Percentiles rank a stretch among this genome's conserved stretches.
These are phyloP conservation scores for Macaria notata DNA, from an alignment of 2,888 invertebrate species.

Conservation along the genomic window DNA sequence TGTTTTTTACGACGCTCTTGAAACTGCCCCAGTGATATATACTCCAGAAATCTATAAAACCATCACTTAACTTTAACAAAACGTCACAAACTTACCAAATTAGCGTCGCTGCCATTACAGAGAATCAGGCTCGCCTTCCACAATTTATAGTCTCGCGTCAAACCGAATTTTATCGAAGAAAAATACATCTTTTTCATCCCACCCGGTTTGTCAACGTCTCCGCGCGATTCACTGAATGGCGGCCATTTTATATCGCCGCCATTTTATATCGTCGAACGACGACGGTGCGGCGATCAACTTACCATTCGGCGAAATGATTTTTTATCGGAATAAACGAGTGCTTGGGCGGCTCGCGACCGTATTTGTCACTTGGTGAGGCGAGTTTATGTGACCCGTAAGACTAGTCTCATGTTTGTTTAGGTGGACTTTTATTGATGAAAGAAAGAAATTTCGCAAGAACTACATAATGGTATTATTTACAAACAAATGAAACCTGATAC, in stretches of 20 bases:
- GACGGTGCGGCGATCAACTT: slow-evolving; percentile 41
- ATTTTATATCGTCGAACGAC: slow-evolving; percentile 64
- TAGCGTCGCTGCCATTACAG: slow-evolving; percentile 27
- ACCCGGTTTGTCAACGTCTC: slow-evolving; percentile 73
- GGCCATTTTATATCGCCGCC: slow-evolving; percentile 51
- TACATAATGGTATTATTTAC: too few species aligned
- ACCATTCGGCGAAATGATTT: slow-evolving; percentile 42
- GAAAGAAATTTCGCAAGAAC: too few species aligned
- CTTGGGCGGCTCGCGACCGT: slow-evolving; percentile 19
- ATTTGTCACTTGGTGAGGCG: slow-evolving; percentile 26
- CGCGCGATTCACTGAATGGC: slow-evolving; percentile 66
- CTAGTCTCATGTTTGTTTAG: too few species aligned
- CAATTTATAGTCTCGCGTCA: slow-evolving; percentile 49
- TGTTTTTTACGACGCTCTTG: too few species aligned
- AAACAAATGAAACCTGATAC: too few species aligned
- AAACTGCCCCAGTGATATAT: too few species aligned
- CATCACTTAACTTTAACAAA: too few species aligned
- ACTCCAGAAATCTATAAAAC: too few species aligned
- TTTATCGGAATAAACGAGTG: slow-evolving; percentile 35
- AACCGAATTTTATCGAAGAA: slow-evolving; percentile 68
- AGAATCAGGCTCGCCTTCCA: slow-evolving; percentile 44
- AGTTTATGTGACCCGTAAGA: background rate
- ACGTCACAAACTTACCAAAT: slow-evolving; percentile 20
- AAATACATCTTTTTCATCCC: slow-evolving; percentile 75
- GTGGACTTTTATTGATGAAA: too few species aligned